Conservation (phyloP, 2,888 invertebrate species). For the Deroplatys truncata region DNA sequence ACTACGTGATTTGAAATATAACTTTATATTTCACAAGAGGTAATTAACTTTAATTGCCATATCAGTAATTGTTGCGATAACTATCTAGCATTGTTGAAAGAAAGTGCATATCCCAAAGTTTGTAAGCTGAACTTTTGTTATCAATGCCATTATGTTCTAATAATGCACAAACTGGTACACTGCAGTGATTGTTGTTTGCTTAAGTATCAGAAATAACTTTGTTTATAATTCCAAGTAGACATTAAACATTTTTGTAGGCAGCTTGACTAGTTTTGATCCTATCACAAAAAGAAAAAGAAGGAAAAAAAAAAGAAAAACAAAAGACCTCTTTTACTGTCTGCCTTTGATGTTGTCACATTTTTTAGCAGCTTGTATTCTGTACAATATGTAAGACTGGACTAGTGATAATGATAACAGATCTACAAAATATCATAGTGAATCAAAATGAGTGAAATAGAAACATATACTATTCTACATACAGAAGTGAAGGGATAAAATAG, state of each 20-base stretch:
- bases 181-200: not conserved
- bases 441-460: not conserved
- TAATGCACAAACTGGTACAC: not conserved
- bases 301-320: not conserved
- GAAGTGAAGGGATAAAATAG: not conserved
- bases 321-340: not conserved
- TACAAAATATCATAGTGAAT: not conserved
- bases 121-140: not conserved
- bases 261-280: not conserved
- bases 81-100: not conserved
- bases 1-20: not conserved
- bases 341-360: not conserved
- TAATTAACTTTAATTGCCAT: not conserved
- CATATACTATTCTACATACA: not conserved
- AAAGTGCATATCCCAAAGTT: not conserved
- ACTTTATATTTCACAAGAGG: not conserved
- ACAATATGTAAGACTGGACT: not conserved
- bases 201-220: not conserved
- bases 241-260: not conserved
- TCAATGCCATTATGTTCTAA: not conserved
- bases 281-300: not conserved
- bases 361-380: not conserved
- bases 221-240: not conserved
- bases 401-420: not conserved
- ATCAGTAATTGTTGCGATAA: not conserved